Conservation (phyloP, 1,140 invertebrate genomes). For the Ridgeia piscesae region DNA sequence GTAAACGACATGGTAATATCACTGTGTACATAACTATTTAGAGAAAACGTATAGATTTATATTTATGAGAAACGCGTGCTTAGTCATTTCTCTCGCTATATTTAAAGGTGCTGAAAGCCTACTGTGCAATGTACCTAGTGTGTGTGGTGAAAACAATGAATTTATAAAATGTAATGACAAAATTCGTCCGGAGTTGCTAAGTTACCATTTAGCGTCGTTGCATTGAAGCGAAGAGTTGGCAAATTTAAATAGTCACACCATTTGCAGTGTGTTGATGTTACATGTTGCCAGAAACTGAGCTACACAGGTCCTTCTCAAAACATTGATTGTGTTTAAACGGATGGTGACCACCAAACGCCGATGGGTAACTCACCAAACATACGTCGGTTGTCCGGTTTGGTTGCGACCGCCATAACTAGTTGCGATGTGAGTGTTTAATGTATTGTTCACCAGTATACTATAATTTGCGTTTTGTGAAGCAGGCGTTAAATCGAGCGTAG, state of each 20-base stretch:
- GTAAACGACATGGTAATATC: not conserved
- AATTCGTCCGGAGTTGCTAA: not conserved
- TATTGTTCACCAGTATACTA: too few relatives aligned
- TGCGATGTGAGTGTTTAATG: not conserved
- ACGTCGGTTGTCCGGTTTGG: not conserved
- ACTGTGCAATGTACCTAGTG: not conserved
- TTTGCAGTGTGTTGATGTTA: not conserved
- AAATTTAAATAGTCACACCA: not conserved
- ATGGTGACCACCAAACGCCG: not conserved
- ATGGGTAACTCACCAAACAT: not conserved
- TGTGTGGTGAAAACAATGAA: not conserved
- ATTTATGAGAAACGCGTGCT: not conserved
- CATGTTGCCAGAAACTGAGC: not conserved
- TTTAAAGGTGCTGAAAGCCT: not conserved
- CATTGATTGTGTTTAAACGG: not conserved
- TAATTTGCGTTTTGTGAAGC: too few relatives aligned
- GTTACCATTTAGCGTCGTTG: too few relatives aligned
- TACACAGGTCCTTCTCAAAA: not conserved
- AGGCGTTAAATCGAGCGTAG: too few relatives aligned
- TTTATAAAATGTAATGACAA: not conserved
- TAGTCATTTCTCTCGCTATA: not conserved
- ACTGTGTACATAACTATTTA: not conserved
- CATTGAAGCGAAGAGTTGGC: not conserved
- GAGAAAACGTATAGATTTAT: not conserved
- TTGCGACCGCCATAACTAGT: not conserved